These are phyloP conservation scores for Cerceris rybyensis DNA, from an alignment of 2,888 invertebrate species.

Conservation along the genomic window DNA sequence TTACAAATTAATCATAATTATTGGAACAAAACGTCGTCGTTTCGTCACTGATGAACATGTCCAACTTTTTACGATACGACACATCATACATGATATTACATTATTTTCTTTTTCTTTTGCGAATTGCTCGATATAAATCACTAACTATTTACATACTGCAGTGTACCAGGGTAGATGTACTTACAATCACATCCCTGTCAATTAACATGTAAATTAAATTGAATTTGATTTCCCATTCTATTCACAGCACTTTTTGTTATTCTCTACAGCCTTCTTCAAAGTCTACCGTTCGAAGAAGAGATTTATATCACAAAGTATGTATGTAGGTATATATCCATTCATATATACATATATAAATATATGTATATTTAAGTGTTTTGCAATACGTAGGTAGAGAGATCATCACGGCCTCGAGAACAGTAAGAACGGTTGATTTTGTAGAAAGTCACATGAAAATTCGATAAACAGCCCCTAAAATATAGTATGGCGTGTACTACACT, in stretches of 20 bases:
- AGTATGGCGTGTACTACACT: slow-evolving; percentile 60
- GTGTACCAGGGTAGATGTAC: slow-evolving; percentile 30
- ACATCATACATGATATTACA: neutral
- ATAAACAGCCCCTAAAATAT: slow-evolving; percentile 70
- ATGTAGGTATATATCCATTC: slow-evolving; percentile 29
- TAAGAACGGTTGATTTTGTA: slow-evolving; percentile 48
- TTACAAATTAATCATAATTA: slow-evolving; percentile 4
- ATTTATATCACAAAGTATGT: slow-evolving; percentile 67
- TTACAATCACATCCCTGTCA: slow-evolving; percentile 7
- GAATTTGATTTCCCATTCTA: slow-evolving; percentile 49
- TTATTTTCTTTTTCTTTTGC: neutral
- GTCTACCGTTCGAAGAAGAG: slow-evolving; percentile 58
- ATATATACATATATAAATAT: neutral
- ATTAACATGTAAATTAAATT: slow-evolving; percentile 29
- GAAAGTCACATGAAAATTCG: slow-evolving; percentile 46
- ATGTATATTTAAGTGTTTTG: slow-evolving; percentile 40
- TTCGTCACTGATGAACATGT: slow-evolving; percentile 35
- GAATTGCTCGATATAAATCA: slow-evolving; percentile 53
- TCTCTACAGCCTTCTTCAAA: slow-evolving; percentile 46
- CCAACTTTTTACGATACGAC: slow-evolving; percentile 40
- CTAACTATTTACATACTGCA: slow-evolving; percentile 53
- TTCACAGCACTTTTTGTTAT: slow-evolving; percentile 70
- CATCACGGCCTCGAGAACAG: slow-evolving; percentile 49
- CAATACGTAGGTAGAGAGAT: slow-evolving; percentile 55
- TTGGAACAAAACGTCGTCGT: slow-evolving; percentile 35